These are phyloP conservation scores for Steinernema carpocapsae DNA, from an alignment of 2,888 invertebrate genomes.

Conservation along the genomic window DNA sequence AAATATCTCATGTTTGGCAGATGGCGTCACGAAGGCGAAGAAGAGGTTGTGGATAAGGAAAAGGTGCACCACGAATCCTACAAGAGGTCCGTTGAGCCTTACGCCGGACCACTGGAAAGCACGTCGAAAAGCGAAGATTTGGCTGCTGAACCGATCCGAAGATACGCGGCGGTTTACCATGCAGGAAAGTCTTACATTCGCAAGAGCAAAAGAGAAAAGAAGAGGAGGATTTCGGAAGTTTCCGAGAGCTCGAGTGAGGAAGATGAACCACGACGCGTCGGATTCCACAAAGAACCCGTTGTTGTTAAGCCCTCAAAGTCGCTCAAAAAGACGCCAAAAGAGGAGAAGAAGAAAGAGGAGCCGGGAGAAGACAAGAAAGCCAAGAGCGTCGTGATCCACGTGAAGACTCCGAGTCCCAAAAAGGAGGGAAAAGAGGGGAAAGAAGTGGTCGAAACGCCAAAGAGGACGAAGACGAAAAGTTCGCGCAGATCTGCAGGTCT, in stretches of 20 bases:
- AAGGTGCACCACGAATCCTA: slow-evolving; percentile 39
- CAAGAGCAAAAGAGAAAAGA: not conserved
- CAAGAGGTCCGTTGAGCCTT: not conserved
- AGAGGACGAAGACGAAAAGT: not conserved
- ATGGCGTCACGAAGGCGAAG: slow-evolving; percentile 44
- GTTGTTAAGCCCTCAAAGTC: too few relatives aligned
- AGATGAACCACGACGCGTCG: not conserved
- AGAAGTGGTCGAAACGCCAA: not conserved
- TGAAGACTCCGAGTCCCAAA: slow-evolving; percentile 6
- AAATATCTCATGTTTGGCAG: slow-evolving; percentile 24
- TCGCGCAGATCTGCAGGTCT: slow-evolving; percentile 2
- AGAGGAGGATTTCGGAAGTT: not conserved
- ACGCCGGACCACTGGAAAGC: slow-evolving; percentile 35
- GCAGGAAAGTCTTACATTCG: slow-evolving; percentile 25
- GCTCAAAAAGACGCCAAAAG: not conserved
- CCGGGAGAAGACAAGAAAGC: slow-evolving; percentile 4
- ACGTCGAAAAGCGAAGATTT: slow-evolving; percentile 18
- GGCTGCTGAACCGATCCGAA: slow-evolving; percentile 48
- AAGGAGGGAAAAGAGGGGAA: slow-evolving; percentile 17
- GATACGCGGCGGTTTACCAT: slow-evolving; percentile 47
- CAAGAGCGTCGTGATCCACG: slow-evolving; percentile 27
- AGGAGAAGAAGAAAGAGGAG: not conserved
- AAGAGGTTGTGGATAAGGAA: slow-evolving; percentile 46
- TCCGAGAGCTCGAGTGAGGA: slow-evolving; percentile 13
- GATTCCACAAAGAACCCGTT: slow-evolving; percentile 9